These are phyloP conservation scores for Ageneiosus marmoratus DNA, from an alignment of 2,113 vertebrate species.

Conservation along the genomic window DNA sequence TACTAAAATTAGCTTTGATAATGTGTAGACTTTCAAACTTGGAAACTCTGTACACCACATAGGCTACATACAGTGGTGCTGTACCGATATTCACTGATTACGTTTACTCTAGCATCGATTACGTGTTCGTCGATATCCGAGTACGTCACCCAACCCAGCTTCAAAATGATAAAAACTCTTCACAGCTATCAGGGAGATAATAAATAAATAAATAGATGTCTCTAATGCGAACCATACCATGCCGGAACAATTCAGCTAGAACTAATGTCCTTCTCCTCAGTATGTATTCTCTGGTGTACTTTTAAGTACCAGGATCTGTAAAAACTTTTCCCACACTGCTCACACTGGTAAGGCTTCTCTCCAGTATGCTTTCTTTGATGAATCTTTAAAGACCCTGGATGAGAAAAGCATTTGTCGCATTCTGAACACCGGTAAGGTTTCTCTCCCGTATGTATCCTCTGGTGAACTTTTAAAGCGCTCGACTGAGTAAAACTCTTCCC, in stretches of 20 bases:
- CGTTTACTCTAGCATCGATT: background rate
- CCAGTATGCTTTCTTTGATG: slow-evolving; percentile 31
- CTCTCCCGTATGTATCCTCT: slow-evolving; percentile 37
- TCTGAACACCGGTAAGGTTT: slow-evolving; percentile 33
- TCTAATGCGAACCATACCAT: background rate
- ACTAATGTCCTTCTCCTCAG: background rate
- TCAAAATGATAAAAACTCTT: background rate
- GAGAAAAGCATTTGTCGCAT: slow-evolving; percentile 34
- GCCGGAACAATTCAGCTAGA: background rate
- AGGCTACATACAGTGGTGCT: background rate
- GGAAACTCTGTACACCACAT: background rate
- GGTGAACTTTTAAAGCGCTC: slow-evolving; percentile 28
- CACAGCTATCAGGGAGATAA: background rate
- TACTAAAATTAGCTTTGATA: background rate
- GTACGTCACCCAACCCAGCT: background rate
- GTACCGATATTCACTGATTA: background rate
- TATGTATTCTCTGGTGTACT: slow-evolving; percentile 28
- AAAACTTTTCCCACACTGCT: slow-evolving; percentile 33
- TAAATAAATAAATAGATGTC: background rate
- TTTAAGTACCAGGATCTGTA: slow-evolving; percentile 29
- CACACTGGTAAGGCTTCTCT: slow-evolving; percentile 27
- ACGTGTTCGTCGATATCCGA: background rate
- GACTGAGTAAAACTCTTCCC: slow-evolving; percentile 34
- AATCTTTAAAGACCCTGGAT: slow-evolving; percentile 33
- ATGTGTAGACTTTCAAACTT: background rate